Evolutionary conservation across 2,797 vertebrate species (phyloP), one percentile per base, ranked within the genome.

Genomic region (Vultur gryphus): DNA sequence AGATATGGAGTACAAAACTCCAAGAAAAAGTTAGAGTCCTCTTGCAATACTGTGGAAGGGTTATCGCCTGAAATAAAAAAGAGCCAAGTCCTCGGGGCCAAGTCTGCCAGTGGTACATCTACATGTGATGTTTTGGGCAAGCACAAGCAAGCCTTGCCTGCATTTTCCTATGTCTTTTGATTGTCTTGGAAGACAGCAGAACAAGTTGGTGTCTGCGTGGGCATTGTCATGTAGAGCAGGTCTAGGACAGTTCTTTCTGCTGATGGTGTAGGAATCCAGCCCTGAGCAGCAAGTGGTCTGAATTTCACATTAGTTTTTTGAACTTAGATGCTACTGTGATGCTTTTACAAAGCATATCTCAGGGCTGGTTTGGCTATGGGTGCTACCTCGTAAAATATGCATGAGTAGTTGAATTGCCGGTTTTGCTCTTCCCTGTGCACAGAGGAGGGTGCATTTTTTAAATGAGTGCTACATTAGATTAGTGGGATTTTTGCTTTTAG

Each of bases 21-120:
- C 39, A 43, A 29, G 67, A 39, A 16, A 13, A 87, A 48, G 39
- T 46, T 15, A 18, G 26, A 51, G 17, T 33, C 64, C 12, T 62
- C 51, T 23, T 58, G 49, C 0, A 0, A 7, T 41, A 5, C 1
- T 46, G 7, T 48, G 16, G 48, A 80, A 65, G 52, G 21, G 12
- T 80, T 65, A 33, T 65, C 2, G 2, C 35, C 61, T 41, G 16
- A 90, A 95, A 89, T 71, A 41, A 75, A 78, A 84, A 55, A 8
- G n/a, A 61, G 70, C 83, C 39, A 89, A 21, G 62, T 89, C 11
- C 44, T 64, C 26, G 43, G 64, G 72, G 59, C n/a, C 39, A 39
- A 15, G 25, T 52, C 79, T 92, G 71, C 46, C 67, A 37, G 31
- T 41, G 41, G 44, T 33, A 49, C 21, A 16, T 35, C 48, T 44